A percentile compares a stretch with the other conserved stretches of the same genome.
These are phyloP conservation scores for Pachycephus smyrnensis DNA, from an alignment of 2,888 invertebrate species.

Conservation along the genomic window DNA sequence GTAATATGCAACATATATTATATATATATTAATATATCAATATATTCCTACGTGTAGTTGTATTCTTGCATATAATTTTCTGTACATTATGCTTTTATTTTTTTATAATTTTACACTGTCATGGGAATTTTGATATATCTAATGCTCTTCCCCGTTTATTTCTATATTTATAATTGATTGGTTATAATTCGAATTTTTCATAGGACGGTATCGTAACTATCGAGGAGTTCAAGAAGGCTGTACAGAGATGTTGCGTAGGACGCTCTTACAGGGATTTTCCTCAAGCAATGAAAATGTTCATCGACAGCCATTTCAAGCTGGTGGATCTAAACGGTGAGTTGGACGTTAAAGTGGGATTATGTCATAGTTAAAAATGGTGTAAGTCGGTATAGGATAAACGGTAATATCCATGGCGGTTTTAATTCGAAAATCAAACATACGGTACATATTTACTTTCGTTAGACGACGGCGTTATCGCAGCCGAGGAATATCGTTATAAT, in stretches of 20 bases:
- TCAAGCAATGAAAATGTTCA: constrained; percentile 88
- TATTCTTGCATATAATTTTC: neutral
- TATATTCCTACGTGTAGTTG: neutral
- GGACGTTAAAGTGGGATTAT: neutral
- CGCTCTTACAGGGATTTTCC: constrained; percentile 83
- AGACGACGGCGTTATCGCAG: constrained; percentile 81
- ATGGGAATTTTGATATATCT: no score
- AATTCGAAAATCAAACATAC: neutral
- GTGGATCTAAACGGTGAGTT: constrained; percentile 78
- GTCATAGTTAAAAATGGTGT: neutral
- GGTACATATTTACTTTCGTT: constrained; percentile 3
- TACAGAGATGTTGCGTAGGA: constrained; percentile 84
- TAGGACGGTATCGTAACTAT: constrained; percentile 86
- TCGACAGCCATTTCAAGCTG: constrained; percentile 85
- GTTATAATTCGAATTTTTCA: constrained; percentile 26
- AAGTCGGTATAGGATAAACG: neutral
- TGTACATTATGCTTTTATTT: neutral
- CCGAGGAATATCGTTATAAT: constrained; percentile 86
- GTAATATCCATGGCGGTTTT: neutral
- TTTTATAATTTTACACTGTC: neutral
- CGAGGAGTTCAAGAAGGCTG: constrained; percentile 85
- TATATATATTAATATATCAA: neutral
- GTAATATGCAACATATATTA: neutral
- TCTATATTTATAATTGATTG: neutral
- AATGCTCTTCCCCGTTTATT: neutral